Evolutionary conservation across 1,140 invertebrate species (phyloP), one percentile per base, ranked within the genome.

Genomic region (Zaprionus africanus): DNA sequence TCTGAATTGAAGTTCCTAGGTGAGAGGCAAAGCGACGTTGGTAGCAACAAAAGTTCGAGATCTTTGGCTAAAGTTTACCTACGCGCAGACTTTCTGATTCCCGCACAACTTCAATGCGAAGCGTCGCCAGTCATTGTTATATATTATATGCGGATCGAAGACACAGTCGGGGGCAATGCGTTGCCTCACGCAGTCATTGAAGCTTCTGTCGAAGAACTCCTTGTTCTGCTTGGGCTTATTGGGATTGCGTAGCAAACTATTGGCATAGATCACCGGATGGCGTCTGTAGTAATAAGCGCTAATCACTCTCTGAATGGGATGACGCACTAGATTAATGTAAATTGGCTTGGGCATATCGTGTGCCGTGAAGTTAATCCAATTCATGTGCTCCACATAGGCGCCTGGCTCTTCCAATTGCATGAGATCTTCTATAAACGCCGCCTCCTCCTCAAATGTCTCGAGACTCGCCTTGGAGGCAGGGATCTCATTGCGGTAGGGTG

Each of bases 91-190:
- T 2, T 67, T 54, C 6, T 57, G 95, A 92, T 98, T 97, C 2
- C 97, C 97, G 86, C 97, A 98, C 91, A 98, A 97, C 93, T 97
- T 97, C 75, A 97, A 94, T 0, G 96, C 95, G 79, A 97, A 96
- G 53, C 96, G 93, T 58, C 97, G 93, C 93, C 97, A 96, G 93
- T 97, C 96, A 5, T 95, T 95, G 78, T 90, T 96, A 94, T 11
- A 96, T 94, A 82, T 96, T 95, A 70, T 66, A 0, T 97, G 96
- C 66, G 96, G 94, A 19, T 96, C 92, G 90, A 87, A 92, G 9
- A 78, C 69, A 69, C 97, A 98, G 91, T 97, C 96, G 26, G 96
- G 94, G 84, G 97, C 95, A 0, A 96, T 74, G 0, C 76, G 96
- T 56, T 95, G 95, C 62, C 96, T 92, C 12, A 98, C 97, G 82